These are phyloP conservation scores for Oplegnathus fasciatus DNA, from an alignment of 2,113 vertebrate genomes.

Conservation along the genomic window DNA sequence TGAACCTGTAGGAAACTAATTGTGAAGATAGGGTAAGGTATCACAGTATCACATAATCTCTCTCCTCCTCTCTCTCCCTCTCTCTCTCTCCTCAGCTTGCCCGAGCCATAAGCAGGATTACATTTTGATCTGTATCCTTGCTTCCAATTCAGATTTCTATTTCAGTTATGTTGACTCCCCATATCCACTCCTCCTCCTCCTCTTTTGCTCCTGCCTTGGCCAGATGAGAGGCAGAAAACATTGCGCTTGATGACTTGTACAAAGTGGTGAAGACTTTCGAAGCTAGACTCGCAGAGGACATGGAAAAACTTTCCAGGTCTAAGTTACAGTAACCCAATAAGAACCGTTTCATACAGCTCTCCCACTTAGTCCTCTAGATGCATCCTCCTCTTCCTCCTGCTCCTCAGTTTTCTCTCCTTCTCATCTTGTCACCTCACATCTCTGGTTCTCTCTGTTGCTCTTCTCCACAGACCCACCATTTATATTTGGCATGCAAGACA, in stretches of 20 bases:
- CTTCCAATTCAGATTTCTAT: conserved; percentile 84
- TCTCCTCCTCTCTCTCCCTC: conserved; percentile 41
- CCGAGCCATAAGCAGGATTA: conserved; percentile 83
- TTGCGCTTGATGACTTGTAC: conserved; percentile 86
- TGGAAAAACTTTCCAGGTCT: conserved; percentile 90
- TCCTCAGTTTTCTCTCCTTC: conserved; percentile 26
- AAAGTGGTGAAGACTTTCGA: conserved; percentile 90
- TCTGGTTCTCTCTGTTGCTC: conserved; percentile 12
- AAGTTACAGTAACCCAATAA: conserved; percentile 80
- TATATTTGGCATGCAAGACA: not conserved
- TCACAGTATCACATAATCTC: conserved; percentile 80
- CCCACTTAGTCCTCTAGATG: conserved; percentile 4
- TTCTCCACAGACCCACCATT: conserved; percentile 3
- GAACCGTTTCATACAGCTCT: conserved; percentile 58
- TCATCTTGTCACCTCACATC: conserved; percentile 25
- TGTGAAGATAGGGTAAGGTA: conserved; percentile 82
- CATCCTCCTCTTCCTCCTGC: conserved; percentile 26
- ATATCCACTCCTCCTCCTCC: conserved; percentile 31
- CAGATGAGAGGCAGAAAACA: conserved; percentile 75
- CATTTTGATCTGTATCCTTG: conserved; percentile 81
- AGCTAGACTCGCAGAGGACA: conserved; percentile 88
- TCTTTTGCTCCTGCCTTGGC: conserved; percentile 68
- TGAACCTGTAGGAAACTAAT: conserved; percentile 79
- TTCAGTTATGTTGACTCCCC: conserved; percentile 77
- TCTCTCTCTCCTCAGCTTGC: conserved; percentile 60